These are phyloP conservation scores for Folsomia candida DNA, from an alignment of 2,888 invertebrate genomes.

Conservation along the genomic window DNA sequence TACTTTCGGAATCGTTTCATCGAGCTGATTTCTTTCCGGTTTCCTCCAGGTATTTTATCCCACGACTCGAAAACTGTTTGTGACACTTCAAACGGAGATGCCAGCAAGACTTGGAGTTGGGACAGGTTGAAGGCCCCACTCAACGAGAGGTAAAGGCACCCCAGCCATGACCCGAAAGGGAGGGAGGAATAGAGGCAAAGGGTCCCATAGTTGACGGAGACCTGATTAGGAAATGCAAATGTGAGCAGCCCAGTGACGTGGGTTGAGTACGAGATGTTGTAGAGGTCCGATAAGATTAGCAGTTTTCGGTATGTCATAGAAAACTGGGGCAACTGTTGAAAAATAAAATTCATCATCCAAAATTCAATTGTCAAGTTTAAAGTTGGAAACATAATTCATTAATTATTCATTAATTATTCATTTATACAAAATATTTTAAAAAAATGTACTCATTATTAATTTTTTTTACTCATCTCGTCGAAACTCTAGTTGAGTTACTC, in stretches of 20 bases:
- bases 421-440: neutral
- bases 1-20: neutral
- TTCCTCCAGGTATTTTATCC: neutral
- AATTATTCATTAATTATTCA: no score
- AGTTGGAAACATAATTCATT: no score
- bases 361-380: no score
- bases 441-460: neutral
- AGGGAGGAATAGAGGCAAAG: conserved; percentile 6
- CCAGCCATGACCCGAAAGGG: conserved; percentile 8
- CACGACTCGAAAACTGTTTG: neutral
- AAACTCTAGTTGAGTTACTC: no score
- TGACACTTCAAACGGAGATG: conserved; percentile 9
- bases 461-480: neutral
- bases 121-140: conserved; percentile 13
- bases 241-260: conserved; percentile 6
- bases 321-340: neutral
- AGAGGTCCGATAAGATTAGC: neutral
- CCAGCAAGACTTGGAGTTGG: conserved; percentile 7
- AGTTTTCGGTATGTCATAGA: neutral
- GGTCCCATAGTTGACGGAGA: conserved; percentile 16
- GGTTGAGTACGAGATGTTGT: conserved; percentile 6
- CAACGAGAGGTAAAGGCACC: conserved; percentile 5
- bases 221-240: conserved; percentile 18
- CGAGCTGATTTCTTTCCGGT: neutral
- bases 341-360: neutral